phyloP scores from a whole-genome alignment of 2,888 invertebrate genomes.

The Pedicia rivosa region DNA sequence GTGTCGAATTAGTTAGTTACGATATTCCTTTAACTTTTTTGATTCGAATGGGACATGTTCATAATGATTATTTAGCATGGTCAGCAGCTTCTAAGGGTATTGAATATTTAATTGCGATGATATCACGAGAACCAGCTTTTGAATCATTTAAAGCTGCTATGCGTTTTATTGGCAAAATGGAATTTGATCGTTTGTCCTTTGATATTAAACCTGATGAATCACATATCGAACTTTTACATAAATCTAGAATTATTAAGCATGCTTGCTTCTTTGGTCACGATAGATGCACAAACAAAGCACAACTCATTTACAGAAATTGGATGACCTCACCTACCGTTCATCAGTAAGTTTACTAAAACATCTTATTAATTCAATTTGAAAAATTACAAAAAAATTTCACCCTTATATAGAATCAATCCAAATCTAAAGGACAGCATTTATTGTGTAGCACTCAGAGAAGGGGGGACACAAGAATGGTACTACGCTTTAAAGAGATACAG shows the following conservation, averaged over 20 bases:
- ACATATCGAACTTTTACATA: constrained; percentile 34
- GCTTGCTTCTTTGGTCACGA: constrained; percentile 37
- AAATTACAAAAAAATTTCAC: neutral
- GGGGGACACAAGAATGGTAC: constrained; percentile 49
- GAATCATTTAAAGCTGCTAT: constrained; percentile 38
- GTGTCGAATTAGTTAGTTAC: constrained; percentile 38
- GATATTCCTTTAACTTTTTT: constrained; percentile 38
- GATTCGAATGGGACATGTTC: constrained; percentile 31
- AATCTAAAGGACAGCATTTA: constrained; percentile 45
- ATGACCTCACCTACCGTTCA: constrained; percentile 33
- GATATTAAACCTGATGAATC: constrained; percentile 33
- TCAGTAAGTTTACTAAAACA: constrained; percentile 27
- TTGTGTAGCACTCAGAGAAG: constrained; percentile 46
- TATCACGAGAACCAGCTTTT: constrained; percentile 39
- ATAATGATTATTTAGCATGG: constrained; percentile 44
- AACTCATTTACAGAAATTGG: constrained; percentile 34
- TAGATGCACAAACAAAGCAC: constrained; percentile 33
- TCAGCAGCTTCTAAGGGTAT: constrained; percentile 38
- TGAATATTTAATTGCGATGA: constrained; percentile 39
- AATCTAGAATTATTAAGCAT: constrained; percentile 34
- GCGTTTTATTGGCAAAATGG: constrained; percentile 28
- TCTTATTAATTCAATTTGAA: too few species aligned
- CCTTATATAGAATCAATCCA: constrained; percentile 36
- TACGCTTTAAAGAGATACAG: constrained; percentile 38
- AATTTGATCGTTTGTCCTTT: constrained; percentile 32